Percentiles rank a stretch among this genome's conserved stretches.
Evolutionary conservation across 2,888 invertebrate species (phyloP).

Genomic region (Pristionchus maxplancki): DNA sequence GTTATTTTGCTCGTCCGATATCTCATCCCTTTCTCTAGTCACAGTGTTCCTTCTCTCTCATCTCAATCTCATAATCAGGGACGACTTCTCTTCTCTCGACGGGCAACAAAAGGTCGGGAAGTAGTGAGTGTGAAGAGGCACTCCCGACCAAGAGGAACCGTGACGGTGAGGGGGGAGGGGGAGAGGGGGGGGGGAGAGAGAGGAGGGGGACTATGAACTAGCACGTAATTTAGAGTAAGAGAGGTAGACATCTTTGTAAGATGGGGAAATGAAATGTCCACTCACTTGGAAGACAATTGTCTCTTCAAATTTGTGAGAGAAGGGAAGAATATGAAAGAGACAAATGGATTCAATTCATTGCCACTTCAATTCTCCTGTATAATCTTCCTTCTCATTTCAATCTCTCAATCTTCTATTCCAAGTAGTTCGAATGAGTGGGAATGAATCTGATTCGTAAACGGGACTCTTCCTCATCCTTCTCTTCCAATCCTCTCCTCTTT

Average conservation of each 20-base stretch:
- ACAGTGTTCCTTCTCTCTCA: not conserved
- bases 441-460: too few relatives aligned
- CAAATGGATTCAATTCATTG: not conserved
- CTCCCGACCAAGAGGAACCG: slow-evolving; percentile 5
- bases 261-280: not conserved
- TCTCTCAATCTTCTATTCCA: not conserved
- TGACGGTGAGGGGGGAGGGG: not conserved
- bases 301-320: not conserved
- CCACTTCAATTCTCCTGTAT: not conserved
- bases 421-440: too few relatives aligned
- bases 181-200: not conserved
- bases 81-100: not conserved
- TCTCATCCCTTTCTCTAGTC: not conserved
- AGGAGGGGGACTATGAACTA: not conserved
- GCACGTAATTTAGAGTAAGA: not conserved
- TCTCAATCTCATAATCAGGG: not conserved
- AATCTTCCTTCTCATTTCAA: not conserved
- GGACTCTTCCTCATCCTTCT: too few relatives aligned
- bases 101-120: slow-evolving; percentile 27
- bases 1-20: not conserved
- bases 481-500: too few relatives aligned
- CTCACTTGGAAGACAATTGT: not conserved
- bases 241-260: not conserved
- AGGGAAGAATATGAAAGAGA: not conserved
- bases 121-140: slow-evolving; percentile 42